Evolutionary conservation across 2,888 invertebrate genomes (phyloP).

Genomic region (Sinelater perroti): DNA sequence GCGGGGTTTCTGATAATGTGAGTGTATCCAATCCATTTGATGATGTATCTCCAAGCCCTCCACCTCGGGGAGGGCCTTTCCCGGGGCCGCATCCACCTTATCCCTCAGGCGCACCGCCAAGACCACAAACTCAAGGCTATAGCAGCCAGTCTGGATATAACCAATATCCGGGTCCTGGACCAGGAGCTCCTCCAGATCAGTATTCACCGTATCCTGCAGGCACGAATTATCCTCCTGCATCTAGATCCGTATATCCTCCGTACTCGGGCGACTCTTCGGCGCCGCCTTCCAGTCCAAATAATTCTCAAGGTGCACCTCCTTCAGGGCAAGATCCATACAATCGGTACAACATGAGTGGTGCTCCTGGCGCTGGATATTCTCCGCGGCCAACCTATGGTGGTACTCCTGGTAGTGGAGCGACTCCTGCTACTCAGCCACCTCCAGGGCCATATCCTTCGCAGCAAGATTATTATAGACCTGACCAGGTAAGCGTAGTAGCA

Average conservation of each 20-base stretch:
- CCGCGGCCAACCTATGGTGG: constrained; percentile 58
- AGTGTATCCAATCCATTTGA: constrained; percentile 89
- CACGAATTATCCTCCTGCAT: constrained; percentile 67
- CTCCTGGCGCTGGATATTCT: constrained; percentile 51
- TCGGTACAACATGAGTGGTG: constrained; percentile 54
- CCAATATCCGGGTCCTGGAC: constrained; percentile 73
- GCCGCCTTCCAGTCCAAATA: constrained; percentile 44
- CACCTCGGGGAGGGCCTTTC: constrained; percentile 56
- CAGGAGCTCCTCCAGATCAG: constrained; percentile 62
- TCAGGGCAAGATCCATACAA: constrained; percentile 58
- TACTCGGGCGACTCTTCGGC: constrained; percentile 68
- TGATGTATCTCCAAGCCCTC: constrained; percentile 71
- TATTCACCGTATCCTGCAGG: constrained; percentile 66
- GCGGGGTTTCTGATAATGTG: constrained; percentile 74
- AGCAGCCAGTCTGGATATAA: constrained; percentile 70
- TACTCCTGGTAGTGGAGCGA: constrained; percentile 46
- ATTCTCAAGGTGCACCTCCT: constrained; percentile 53
- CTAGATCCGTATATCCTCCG: constrained; percentile 80
- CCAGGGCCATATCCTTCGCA: constrained; percentile 63
- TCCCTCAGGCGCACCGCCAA: constrained; percentile 59
- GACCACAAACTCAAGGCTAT: constrained; percentile 62
- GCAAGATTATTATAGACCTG: constrained; percentile 66
- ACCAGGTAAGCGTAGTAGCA: constrained; percentile 51
- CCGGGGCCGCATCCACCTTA: constrained; percentile 61
- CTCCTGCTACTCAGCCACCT: constrained; percentile 63